These are phyloP conservation scores for Acyrthosiphon pisum DNA, from an alignment of 1,140 invertebrate species.

Conservation along the genomic window DNA sequence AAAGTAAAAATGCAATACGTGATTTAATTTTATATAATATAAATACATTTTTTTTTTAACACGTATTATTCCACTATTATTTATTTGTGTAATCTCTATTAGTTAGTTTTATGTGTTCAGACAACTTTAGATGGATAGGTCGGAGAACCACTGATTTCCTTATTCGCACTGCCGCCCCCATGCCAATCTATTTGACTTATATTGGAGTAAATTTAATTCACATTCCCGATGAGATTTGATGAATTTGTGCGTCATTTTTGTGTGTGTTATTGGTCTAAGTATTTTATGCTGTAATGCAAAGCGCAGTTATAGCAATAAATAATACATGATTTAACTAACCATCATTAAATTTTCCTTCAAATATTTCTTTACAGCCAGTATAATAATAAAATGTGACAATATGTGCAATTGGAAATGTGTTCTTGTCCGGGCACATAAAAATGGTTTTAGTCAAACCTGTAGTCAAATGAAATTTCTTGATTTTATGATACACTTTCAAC, in stretches of 20 bases:
- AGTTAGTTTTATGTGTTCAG: no score
- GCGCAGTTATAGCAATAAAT: background rate
- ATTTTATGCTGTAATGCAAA: background rate
- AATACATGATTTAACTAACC: constrained; percentile 64
- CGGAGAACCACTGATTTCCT: no score
- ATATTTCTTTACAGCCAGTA: constrained; percentile 96
- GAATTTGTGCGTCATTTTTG: background rate
- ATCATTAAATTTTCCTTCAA: constrained; percentile 92
- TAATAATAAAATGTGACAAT: constrained; percentile 97
- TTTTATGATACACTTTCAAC: constrained; percentile 96
- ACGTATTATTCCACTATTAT: no score
- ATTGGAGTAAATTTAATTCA: no score
- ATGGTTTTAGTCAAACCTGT: constrained; percentile 96
- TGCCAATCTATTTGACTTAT: no score
- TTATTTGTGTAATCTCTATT: no score
- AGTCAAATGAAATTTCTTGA: constrained; percentile 96
- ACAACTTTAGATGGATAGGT: no score
- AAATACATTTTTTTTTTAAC: no score
- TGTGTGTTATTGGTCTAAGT: background rate
- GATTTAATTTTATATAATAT: no score
- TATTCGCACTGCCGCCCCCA: no score
- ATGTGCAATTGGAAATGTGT: constrained; percentile 83
- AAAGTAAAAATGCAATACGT: no score
- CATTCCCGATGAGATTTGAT: background rate
- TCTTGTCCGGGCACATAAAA: constrained; percentile 87